These are phyloP conservation scores for Forbesichthys papilliferus DNA, from an alignment of 2,113 vertebrate species.

Conservation along the genomic window DNA sequence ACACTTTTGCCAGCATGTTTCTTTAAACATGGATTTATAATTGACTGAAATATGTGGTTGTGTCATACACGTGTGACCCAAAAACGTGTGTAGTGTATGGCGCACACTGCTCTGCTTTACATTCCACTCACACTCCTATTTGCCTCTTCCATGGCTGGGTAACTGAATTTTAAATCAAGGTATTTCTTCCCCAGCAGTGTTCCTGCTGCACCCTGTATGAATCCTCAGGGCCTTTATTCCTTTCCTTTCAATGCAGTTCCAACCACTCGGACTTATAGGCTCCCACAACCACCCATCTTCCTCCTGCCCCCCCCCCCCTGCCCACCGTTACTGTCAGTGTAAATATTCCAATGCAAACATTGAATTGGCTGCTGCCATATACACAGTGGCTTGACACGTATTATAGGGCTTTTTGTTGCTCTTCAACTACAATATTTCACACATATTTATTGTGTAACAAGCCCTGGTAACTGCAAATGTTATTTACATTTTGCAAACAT, in stretches of 20 bases:
- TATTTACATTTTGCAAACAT: too few relatives aligned
- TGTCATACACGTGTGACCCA: conserved; percentile 53
- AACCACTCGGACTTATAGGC: conserved; percentile 59
- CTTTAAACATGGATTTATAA: conserved; percentile 32
- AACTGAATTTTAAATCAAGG: conserved; percentile 80
- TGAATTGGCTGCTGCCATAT: conserved; percentile 34
- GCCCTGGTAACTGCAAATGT: too few relatives aligned
- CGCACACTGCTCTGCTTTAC: conserved; percentile 53
- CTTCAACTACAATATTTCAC: too few relatives aligned
- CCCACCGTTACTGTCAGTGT: conserved; percentile 52
- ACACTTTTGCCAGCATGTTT: conserved; percentile 28
- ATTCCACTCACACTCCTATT: conserved; percentile 67
- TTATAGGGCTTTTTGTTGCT: neutral
- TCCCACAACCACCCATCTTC: conserved; percentile 26
- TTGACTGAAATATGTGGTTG: conserved; percentile 16
- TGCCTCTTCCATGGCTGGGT: conserved; percentile 63
- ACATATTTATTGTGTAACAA: too few relatives aligned
- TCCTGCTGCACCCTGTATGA: conserved; percentile 53
- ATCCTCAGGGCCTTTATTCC: conserved; percentile 71
- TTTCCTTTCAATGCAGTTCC: conserved; percentile 75
- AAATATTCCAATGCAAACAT: conserved; percentile 67
- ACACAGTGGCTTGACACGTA: conserved; percentile 58
- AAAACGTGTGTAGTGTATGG: conserved; percentile 22
- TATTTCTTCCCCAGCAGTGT: conserved; percentile 66
- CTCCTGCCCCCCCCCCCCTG: conserved; percentile 10